phyloP scores from a whole-genome alignment of 2,113 vertebrate species.

The Peromyscus leucopus region DNA sequence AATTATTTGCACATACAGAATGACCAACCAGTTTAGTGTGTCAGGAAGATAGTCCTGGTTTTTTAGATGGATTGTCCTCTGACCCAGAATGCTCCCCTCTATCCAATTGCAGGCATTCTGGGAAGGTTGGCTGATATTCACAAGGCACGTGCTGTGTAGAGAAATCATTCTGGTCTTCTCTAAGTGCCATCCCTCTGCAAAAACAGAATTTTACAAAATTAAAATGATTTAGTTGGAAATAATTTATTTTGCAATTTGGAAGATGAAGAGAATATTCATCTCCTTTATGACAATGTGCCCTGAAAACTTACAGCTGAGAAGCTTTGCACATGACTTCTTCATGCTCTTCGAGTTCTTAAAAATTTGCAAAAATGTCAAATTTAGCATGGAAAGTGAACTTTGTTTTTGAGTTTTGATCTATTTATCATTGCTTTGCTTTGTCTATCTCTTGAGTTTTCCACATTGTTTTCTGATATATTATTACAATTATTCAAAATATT shows the following conservation, averaged over 20 bases:
- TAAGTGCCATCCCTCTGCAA: neutral
- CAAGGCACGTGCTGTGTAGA: neutral
- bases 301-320: conserved; percentile 62
- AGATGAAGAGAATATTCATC: conserved; percentile 35
- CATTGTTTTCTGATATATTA: conserved; percentile 87
- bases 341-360: conserved; percentile 31
- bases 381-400: conserved; percentile 47
- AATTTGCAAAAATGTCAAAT: neutral
- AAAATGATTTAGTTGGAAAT: conserved; percentile 42
- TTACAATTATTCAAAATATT: conserved; percentile 88
- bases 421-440: conserved; percentile 74
- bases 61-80: neutral
- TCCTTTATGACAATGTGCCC: conserved; percentile 50
- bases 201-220: conserved; percentile 53
- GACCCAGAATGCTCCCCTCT: neutral
- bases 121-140: neutral
- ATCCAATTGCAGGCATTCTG: neutral
- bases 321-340: neutral
- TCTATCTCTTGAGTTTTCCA: conserved; percentile 56
- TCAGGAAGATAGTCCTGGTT: neutral
- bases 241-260: conserved; percentile 65
- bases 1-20: neutral
- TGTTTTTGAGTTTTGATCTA: conserved; percentile 43
- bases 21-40: neutral
- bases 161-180: neutral